These are phyloP conservation scores for Agonopterix subpropinquella DNA, from an alignment of 2,888 invertebrate species.

Conservation along the genomic window DNA sequence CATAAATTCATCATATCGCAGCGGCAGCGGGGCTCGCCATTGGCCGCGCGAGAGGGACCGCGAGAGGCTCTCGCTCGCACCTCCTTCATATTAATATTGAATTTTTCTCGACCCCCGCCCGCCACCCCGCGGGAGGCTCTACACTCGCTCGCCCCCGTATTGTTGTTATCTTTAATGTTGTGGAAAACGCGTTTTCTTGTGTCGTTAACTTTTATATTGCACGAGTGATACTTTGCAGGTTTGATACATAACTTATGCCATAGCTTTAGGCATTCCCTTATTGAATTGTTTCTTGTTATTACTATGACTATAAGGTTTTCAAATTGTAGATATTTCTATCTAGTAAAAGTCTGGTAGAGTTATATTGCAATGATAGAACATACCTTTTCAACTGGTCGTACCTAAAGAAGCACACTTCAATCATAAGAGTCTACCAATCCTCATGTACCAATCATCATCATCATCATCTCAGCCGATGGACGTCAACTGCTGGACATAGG, in stretches of 20 bases:
- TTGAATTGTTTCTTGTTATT: too few species aligned
- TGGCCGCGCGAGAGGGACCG: slow-evolving; percentile 72
- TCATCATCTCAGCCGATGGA: too few species aligned
- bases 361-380: too few species aligned
- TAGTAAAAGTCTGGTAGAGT: too few species aligned
- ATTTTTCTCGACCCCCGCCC: slow-evolving; percentile 81
- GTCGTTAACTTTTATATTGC: slow-evolving; percentile 77
- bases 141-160: slow-evolving; percentile 74
- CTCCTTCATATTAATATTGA: slow-evolving; percentile 88
- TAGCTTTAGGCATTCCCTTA: slow-evolving; percentile 1
- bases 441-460: too few species aligned
- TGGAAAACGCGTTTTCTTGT: slow-evolving; percentile 77
- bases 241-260: slow-evolving; percentile 66
- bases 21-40: slow-evolving; percentile 69
- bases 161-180: slow-evolving; percentile 77
- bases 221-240: slow-evolving; percentile 73
- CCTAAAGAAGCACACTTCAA: too few species aligned
- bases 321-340: too few species aligned
- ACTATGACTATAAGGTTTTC: too few species aligned
- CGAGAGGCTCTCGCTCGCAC: slow-evolving; percentile 74
- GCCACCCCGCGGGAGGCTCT: slow-evolving; percentile 72
- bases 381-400: too few species aligned
- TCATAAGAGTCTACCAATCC: too few species aligned
- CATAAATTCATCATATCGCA: slow-evolving; percentile 88
- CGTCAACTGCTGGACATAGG: too few species aligned